phyloP scores from a whole-genome alignment of 2,888 invertebrate genomes.

The Eugnorisma glareosa region DNA sequence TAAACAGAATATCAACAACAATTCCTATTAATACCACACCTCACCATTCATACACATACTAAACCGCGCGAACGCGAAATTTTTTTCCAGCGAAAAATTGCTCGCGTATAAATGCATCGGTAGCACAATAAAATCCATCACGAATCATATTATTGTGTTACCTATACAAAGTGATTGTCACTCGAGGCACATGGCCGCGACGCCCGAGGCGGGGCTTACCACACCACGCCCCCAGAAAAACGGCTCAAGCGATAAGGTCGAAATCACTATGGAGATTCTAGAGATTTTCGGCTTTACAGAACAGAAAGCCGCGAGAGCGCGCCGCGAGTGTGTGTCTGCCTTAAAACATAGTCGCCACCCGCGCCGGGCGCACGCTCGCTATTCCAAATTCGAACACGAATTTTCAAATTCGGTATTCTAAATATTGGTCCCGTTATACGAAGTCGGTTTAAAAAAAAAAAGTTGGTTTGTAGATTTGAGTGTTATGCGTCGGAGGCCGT shows the following conservation, averaged over 20 bases:
- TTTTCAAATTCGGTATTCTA: slow-evolving; percentile 69
- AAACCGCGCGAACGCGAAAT: slow-evolving; percentile 52
- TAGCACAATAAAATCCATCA: slow-evolving; percentile 90
- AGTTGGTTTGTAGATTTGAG: slow-evolving; percentile 62
- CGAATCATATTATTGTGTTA: slow-evolving; percentile 90
- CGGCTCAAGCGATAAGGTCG: slow-evolving; percentile 85
- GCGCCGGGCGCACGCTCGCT: slow-evolving; percentile 85
- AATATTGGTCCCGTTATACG: slow-evolving; percentile 47
- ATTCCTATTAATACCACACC: not conserved
- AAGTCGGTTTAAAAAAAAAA: slow-evolving; percentile 50
- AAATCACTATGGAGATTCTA: slow-evolving; percentile 85
- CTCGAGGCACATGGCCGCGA: slow-evolving; percentile 86
- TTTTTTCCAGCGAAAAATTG: slow-evolving; percentile 76
- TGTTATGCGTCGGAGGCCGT: slow-evolving; percentile 74
- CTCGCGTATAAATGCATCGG: slow-evolving; percentile 87
- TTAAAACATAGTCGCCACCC: slow-evolving; percentile 86
- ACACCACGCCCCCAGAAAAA: slow-evolving; percentile 84
- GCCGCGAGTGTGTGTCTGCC: slow-evolving; percentile 79
- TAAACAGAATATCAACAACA: not conserved
- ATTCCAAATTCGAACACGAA: slow-evolving; percentile 74
- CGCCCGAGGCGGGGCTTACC: slow-evolving; percentile 81
- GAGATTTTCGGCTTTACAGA: slow-evolving; percentile 87
- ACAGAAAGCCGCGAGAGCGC: slow-evolving; percentile 79
- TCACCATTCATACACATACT: slow-evolving; percentile 35
- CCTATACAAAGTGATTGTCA: slow-evolving; percentile 91